Conservation (phyloP, 2,113 vertebrate species). For the Probosciger aterrimus region DNA sequence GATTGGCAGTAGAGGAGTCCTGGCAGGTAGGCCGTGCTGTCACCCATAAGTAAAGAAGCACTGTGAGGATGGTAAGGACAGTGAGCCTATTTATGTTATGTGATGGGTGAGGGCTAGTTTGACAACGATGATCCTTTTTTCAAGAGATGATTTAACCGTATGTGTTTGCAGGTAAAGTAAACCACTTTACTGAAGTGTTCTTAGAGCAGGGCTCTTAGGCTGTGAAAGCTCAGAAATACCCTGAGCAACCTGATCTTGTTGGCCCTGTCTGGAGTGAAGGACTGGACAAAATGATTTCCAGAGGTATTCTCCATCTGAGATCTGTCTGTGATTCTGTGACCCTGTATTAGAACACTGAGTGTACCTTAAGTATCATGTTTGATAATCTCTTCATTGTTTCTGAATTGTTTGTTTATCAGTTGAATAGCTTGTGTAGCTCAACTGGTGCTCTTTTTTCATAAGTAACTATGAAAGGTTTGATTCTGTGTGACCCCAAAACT, state of each 20-base stretch:
- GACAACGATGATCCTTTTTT: not conserved
- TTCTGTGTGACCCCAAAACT: not conserved
- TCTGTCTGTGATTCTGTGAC: not conserved
- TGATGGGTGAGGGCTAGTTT: not conserved
- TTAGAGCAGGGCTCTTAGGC: not conserved
- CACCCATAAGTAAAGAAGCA: rapidly evolving
- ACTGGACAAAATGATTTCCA: not conserved
- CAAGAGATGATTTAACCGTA: not conserved
- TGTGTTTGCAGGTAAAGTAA: not conserved
- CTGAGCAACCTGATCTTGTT: not conserved
- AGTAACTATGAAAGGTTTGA: not conserved
- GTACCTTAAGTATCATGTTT: not conserved
- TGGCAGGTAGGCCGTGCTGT: not conserved
- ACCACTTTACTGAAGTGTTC: not conserved
- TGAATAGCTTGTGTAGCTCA: not conserved
- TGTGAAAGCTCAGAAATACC: not conserved
- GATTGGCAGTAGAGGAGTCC: not conserved
- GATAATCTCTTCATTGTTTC: not conserved
- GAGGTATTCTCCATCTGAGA: not conserved
- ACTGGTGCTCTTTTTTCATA: not conserved
- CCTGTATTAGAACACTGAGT: rapidly evolving
- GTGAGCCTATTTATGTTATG: no score
- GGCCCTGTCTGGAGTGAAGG: not conserved
- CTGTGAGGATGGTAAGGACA: not conserved
- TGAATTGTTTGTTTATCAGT: not conserved